phyloP scores from a whole-genome alignment of 2,797 vertebrate genomes.

The Bovichtus variegatus region DNA sequence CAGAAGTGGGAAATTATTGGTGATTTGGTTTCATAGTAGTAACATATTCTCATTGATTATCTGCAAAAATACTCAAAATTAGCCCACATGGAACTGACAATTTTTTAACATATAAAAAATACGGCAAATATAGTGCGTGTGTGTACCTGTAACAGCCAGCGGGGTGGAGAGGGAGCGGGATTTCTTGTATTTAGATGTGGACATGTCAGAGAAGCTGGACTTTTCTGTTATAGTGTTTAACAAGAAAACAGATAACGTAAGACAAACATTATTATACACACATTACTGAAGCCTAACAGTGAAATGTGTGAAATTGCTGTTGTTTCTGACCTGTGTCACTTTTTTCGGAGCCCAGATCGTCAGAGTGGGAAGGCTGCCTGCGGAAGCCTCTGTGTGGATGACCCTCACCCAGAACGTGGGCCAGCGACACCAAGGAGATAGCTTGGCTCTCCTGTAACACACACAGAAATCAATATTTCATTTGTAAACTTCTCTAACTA shows the following conservation, averaged over 20 bases:
- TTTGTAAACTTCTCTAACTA: background rate
- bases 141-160: slow-evolving; percentile 64
- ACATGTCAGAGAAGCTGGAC: slow-evolving; percentile 39
- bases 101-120: background rate
- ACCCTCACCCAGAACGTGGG: slow-evolving; percentile 82
- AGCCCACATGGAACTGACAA: background rate
- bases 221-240: slow-evolving; percentile 46
- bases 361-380: slow-evolving; percentile 78
- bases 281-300: background rate
- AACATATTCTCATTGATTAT: background rate
- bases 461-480: background rate
- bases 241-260: slow-evolving; percentile 13
- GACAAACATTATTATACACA: background rate
- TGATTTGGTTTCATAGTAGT: too few relatives aligned
- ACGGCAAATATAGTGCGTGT: background rate
- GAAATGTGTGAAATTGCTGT: too few relatives aligned
- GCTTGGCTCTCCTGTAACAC: slow-evolving; percentile 90
- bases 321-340: slow-evolving; percentile 79
- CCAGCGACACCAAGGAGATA: slow-evolving; percentile 88
- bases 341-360: slow-evolving; percentile 77
- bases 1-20: background rate
- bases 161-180: slow-evolving; percentile 75
- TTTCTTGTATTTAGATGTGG: slow-evolving; percentile 65
- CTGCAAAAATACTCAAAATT: background rate
- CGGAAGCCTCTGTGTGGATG: slow-evolving; percentile 75